phyloP scores from a whole-genome alignment of 2,797 vertebrate genomes.

The Nothura maculosa region DNA sequence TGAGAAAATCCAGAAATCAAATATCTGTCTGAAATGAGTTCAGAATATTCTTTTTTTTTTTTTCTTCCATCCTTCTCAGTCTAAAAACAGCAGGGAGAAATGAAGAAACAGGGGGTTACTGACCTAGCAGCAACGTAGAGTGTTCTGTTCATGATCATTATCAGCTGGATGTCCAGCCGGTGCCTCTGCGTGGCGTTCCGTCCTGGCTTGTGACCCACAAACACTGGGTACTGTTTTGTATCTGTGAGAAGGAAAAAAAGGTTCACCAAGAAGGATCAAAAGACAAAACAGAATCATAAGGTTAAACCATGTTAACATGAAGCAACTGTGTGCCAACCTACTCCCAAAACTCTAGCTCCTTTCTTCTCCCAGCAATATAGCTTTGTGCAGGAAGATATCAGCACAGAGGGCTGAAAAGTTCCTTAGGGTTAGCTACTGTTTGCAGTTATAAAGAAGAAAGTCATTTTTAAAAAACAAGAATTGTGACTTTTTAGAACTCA shows the following conservation, averaged over 20 bases:
- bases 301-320: conserved; percentile 34
- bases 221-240: conserved; percentile 98
- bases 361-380: background rate
- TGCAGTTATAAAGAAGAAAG: conserved; percentile 20
- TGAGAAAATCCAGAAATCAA: background rate
- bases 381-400: background rate
- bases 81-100: background rate
- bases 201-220: conserved; percentile 98
- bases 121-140: conserved; percentile 96
- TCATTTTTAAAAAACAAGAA: conserved; percentile 8
- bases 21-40: background rate
- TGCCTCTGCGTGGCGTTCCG: conserved; percentile 96
- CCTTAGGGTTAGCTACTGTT: background rate
- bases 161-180: conserved; percentile 97
- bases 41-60: background rate
- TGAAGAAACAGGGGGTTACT: conserved; percentile 38
- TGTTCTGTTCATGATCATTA: conserved; percentile 95
- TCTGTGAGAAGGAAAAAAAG: conserved; percentile 82
- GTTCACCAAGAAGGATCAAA: conserved; percentile 36
- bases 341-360: background rate
- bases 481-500: background rate
- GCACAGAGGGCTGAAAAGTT: background rate
- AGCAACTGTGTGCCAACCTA: background rate
- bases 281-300: conserved; percentile 1
- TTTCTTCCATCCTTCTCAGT: background rate